phyloP scores from a whole-genome alignment of 2,113 vertebrate genomes.

The Empidonax traillii region DNA sequence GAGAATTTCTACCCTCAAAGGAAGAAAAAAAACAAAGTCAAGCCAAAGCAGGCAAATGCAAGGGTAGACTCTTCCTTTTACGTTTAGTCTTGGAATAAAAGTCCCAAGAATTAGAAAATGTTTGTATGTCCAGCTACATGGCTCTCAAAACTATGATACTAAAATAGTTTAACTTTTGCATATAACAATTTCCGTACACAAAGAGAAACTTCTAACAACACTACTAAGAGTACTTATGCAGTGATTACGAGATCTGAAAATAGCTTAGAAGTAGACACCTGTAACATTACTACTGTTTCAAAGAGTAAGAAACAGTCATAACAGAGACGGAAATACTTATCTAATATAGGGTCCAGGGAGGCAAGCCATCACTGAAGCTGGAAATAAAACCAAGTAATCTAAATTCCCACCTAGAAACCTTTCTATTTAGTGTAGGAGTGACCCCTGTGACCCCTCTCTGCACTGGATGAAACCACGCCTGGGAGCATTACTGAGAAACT shows the following conservation, averaged over 20 bases:
- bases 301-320: background rate
- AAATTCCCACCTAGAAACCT: background rate
- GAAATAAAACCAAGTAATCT: background rate
- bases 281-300: background rate
- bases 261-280: background rate
- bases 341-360: background rate
- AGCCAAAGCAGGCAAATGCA: background rate
- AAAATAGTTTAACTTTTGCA: background rate
- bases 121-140: background rate
- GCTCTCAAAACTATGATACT: background rate
- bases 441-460: background rate
- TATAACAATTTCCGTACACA: background rate
- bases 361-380: background rate
- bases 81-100: background rate
- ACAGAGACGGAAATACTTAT: background rate
- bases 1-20: background rate
- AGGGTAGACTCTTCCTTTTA: background rate
- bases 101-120: background rate
- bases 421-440: background rate
- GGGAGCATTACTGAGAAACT: background rate
- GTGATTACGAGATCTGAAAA: background rate
- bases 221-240: background rate
- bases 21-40: background rate
- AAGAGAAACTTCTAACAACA: background rate
- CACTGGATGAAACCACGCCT: background rate